Conservation (phyloP, 2,888 invertebrate genomes). For the Metellina segmentata region DNA sequence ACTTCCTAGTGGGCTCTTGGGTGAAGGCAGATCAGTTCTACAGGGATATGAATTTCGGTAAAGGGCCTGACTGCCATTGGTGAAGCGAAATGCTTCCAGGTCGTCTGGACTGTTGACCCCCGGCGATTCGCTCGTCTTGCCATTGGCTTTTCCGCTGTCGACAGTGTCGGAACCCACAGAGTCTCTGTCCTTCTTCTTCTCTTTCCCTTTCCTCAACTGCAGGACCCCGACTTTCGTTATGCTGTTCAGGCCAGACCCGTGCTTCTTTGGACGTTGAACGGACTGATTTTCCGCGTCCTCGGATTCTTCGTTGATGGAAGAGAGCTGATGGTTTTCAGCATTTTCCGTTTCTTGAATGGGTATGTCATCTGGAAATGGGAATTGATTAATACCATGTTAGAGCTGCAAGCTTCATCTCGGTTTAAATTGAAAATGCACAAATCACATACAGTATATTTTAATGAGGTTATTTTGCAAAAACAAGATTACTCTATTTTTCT, state of each 20-base stretch:
- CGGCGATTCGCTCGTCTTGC: conserved; percentile 12
- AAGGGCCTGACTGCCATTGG: conserved; percentile 29
- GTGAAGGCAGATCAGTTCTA: conserved; percentile 58
- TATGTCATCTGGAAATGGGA: conserved; percentile 69
- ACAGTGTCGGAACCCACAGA: conserved; percentile 14
- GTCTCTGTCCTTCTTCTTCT: conserved; percentile 67
- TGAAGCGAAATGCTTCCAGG: conserved; percentile 27
- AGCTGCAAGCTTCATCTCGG: no score
- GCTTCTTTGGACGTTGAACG: conserved; percentile 30
- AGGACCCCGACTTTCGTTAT: conserved; percentile 71
- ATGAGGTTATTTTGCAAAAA: no score
- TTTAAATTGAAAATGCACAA: no score
- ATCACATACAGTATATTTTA: no score
- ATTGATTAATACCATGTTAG: no score
- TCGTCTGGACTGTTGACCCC: conserved; percentile 22
- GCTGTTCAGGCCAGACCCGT: not conserved
- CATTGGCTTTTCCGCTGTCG: conserved; percentile 51
- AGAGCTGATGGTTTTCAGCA: conserved; percentile 53
- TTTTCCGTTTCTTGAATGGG: conserved; percentile 70
- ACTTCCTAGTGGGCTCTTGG: conserved; percentile 59
- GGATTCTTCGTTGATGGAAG: conserved; percentile 69
- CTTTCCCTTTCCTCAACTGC: conserved; percentile 65
- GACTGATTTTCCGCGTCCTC: conserved; percentile 47
- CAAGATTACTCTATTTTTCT: no score
- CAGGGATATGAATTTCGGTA: conserved; percentile 64